A percentile compares a stretch with the other conserved stretches of the same genome.
These are phyloP conservation scores for Himalopsyche japonica DNA, from an alignment of 2,888 invertebrate genomes.

Conservation along the genomic window DNA sequence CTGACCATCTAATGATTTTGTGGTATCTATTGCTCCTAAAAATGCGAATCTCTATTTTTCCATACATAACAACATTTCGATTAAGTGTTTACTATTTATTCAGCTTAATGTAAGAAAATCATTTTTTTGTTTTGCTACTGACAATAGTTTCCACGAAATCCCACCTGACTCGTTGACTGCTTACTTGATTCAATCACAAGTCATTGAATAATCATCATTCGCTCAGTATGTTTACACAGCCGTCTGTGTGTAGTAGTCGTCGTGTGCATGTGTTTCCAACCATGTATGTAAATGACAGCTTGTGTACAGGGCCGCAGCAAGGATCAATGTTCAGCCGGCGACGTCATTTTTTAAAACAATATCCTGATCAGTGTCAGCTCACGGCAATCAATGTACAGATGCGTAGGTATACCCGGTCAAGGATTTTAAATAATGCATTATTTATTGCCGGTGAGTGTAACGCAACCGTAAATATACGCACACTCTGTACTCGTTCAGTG, in stretches of 20 bases:
- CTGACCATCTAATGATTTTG: too few species aligned
- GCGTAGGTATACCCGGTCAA: not conserved
- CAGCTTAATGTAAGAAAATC: too few species aligned
- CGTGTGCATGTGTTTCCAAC: not conserved
- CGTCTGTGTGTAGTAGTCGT: not conserved
- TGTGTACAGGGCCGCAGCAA: not conserved
- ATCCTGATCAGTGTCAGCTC: not conserved
- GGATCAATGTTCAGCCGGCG: not conserved
- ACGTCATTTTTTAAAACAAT: not conserved
- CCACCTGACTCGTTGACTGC: not conserved
- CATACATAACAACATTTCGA: too few species aligned
- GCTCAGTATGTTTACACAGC: not conserved
- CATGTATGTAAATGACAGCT: not conserved
- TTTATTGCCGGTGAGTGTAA: not conserved
- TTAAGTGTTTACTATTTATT: too few species aligned
- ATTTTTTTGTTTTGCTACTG: too few species aligned
- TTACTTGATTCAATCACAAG: conserved; percentile 1
- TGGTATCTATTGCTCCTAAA: too few species aligned
- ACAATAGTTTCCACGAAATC: not conserved
- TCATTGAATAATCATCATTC: not conserved
- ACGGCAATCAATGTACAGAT: not conserved
- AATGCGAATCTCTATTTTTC: too few species aligned
- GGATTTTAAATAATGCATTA: not conserved
- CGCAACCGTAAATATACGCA: not conserved
- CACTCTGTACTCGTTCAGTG: not conserved